These are phyloP conservation scores for Solenopsis fugax DNA, from an alignment of 1,140 invertebrate species.

Conservation along the genomic window DNA sequence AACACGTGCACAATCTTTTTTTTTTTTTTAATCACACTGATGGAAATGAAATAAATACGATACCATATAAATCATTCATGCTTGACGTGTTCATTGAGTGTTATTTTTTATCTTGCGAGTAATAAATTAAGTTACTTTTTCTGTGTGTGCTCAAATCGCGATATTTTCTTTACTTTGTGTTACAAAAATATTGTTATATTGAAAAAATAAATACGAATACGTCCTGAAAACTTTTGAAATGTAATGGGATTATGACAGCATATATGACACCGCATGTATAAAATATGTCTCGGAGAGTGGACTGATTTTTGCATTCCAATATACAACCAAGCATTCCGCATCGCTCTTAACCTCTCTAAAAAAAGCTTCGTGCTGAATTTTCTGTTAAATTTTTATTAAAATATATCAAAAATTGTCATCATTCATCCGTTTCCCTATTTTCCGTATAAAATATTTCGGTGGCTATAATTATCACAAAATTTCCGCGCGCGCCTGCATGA, in stretches of 20 bases:
- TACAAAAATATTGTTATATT: neutral
- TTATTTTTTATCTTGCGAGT: neutral
- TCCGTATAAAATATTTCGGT: neutral
- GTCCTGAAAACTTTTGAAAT: neutral
- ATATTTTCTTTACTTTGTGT: neutral
- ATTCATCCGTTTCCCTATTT: neutral
- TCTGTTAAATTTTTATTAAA: slow-evolving; percentile 7
- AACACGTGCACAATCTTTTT: neutral
- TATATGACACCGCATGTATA: neutral
- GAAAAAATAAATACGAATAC: neutral
- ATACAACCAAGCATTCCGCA: neutral
- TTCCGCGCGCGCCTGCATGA: neutral
- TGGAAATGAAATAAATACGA: slow-evolving; percentile 1
- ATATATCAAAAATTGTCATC: neutral
- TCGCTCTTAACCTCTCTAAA: neutral
- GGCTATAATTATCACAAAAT: neutral
- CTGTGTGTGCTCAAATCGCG: no score
- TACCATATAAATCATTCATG: slow-evolving; percentile 1
- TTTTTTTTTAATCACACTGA: neutral
- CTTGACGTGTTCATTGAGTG: neutral
- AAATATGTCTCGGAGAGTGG: neutral
- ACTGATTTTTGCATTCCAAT: neutral
- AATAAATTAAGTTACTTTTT: neutral
- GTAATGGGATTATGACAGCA: neutral
- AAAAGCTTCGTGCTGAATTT: neutral